Conservation (phyloP, 1,140 invertebrate species). For the Diorhabda sublineata region DNA sequence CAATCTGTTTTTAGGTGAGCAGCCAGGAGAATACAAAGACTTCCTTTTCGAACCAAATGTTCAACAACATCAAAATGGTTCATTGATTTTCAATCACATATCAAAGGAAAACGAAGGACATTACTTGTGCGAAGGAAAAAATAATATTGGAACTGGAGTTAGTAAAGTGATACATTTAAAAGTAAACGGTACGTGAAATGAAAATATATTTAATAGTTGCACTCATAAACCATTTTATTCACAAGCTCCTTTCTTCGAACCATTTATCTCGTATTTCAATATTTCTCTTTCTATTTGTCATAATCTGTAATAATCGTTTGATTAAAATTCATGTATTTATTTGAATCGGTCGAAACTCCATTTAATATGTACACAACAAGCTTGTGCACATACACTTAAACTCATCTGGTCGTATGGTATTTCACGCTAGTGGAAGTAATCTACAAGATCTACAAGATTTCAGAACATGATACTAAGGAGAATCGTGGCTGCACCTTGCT, state of each 20-base stretch:
- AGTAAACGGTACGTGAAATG: constrained; percentile 69
- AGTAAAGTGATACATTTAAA: constrained; percentile 84
- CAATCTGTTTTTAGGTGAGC: constrained; percentile 53
- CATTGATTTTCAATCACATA: constrained; percentile 72
- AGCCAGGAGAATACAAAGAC: constrained; percentile 81
- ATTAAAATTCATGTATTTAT: not conserved
- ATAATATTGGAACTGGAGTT: constrained; percentile 81
- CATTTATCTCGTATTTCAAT: not conserved
- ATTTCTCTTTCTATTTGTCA: not conserved
- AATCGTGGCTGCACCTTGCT: too few relatives aligned
- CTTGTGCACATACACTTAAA: too few relatives aligned
- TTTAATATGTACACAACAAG: too few relatives aligned
- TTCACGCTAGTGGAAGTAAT: too few relatives aligned
- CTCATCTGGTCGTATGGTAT: too few relatives aligned
- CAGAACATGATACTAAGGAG: too few relatives aligned
- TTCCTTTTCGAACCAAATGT: constrained; percentile 72
- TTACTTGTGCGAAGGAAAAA: constrained; percentile 89
- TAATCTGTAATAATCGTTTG: not conserved
- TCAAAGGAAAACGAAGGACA: constrained; percentile 82
- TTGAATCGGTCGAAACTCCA: too few relatives aligned
- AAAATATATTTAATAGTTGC: not conserved
- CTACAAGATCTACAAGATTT: too few relatives aligned
- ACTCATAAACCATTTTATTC: not conserved
- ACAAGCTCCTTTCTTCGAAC: not conserved
- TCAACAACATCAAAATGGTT: constrained; percentile 74